phyloP scores from a whole-genome alignment of 2,888 invertebrate species.

The Schizaphis graminum region DNA sequence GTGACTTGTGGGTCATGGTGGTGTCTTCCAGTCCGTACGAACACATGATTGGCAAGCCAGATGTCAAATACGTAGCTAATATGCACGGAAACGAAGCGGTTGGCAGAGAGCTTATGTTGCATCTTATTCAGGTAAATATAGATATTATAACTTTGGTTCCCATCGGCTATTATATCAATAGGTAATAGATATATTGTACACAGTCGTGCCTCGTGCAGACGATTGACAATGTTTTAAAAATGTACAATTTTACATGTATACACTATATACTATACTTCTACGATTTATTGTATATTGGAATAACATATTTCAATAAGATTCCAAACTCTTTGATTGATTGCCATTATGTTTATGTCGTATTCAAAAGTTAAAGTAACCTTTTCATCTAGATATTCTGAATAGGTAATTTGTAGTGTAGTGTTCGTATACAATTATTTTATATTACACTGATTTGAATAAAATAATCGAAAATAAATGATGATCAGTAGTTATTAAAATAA shows the following conservation, averaged over 20 bases:
- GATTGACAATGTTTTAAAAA: not conserved
- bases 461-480: not conserved
- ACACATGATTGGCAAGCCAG: conserved; percentile 94
- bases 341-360: not conserved
- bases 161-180: not conserved
- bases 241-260: not conserved
- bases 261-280: not conserved
- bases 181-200: not conserved
- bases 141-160: not conserved
- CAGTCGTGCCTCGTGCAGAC: not conserved
- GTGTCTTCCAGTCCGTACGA: conserved; percentile 91
- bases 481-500: not conserved
- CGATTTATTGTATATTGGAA: not conserved
- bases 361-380: not conserved
- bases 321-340: too few species aligned
- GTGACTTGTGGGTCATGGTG: conserved; percentile 95
- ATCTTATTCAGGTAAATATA: conserved; percentile 84
- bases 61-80: conserved; percentile 97
- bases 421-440: not conserved
- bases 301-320: not conserved
- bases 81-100: conserved; percentile 98
- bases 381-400: too few species aligned
- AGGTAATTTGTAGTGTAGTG: not conserved
- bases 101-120: conserved; percentile 92
- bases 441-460: not conserved